These are phyloP conservation scores for Lagria hirta DNA, from an alignment of 2,888 invertebrate genomes.

Conservation along the genomic window DNA sequence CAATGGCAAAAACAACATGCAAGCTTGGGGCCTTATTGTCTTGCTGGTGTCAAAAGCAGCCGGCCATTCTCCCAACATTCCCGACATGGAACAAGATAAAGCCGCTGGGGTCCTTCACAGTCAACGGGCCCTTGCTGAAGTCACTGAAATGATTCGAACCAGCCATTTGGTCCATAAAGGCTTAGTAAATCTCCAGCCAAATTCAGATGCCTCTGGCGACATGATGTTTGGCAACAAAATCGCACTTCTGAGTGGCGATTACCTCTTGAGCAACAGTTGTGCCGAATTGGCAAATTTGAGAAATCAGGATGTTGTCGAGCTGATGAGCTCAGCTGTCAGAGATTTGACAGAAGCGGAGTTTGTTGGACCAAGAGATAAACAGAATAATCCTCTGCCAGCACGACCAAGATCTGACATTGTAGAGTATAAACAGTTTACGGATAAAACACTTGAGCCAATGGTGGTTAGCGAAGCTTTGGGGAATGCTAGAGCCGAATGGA, in stretches of 20 bases:
- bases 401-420: constrained; percentile 55
- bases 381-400: constrained; percentile 81
- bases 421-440: constrained; percentile 42
- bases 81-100: constrained; percentile 83
- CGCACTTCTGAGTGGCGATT: constrained; percentile 86
- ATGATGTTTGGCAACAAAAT: constrained; percentile 96
- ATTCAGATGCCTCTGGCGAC: constrained; percentile 63
- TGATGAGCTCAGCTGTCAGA: constrained; percentile 85
- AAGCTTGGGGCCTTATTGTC: constrained; percentile 91
- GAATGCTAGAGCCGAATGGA: constrained; percentile 78
- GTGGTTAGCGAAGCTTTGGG: constrained; percentile 55
- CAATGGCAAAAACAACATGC: constrained; percentile 91
- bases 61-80: constrained; percentile 76
- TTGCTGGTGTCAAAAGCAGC: constrained; percentile 90
- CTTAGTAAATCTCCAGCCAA: constrained; percentile 76
- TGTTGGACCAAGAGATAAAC: constrained; percentile 78
- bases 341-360: constrained; percentile 92
- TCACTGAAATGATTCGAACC: constrained; percentile 95
- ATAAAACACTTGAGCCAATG: constrained; percentile 47
- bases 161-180: constrained; percentile 83
- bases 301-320: constrained; percentile 80
- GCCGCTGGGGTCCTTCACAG: constrained; percentile 83
- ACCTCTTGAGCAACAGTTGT: constrained; percentile 85
- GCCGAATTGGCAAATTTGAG: constrained; percentile 80
- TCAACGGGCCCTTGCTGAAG: constrained; percentile 86